These are phyloP conservation scores for Chironomus riparius DNA, from an alignment of 2,888 invertebrate genomes.

Conservation along the genomic window DNA sequence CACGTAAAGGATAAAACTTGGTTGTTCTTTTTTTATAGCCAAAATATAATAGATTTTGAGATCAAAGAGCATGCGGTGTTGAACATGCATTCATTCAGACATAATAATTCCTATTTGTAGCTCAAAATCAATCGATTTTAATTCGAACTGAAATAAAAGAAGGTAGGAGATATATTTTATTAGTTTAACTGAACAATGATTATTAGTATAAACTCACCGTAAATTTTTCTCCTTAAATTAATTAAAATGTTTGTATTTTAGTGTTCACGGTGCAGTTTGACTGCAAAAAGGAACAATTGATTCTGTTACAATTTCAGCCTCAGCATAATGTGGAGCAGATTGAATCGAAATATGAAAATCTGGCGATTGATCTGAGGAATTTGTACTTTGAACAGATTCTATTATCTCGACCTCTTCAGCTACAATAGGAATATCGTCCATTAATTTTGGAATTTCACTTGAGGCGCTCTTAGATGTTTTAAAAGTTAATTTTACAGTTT, in stretches of 20 bases:
- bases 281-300: conserved; percentile 24
- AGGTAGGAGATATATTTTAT: no score
- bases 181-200: no score
- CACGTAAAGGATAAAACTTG: no score
- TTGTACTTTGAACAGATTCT: conserved; percentile 13
- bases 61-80: neutral
- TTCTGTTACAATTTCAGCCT: neutral
- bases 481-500: neutral
- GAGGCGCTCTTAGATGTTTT: neutral
- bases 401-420: conserved; percentile 13
- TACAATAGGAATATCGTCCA: conserved; percentile 9
- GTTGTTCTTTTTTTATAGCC: neutral
- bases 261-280: conserved; percentile 5
- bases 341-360: conserved; percentile 17
- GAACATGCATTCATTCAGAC: neutral
- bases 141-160: neutral
- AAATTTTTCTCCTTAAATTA: no score
- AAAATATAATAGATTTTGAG: neutral
- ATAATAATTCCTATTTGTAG: neutral
- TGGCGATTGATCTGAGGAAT: neutral
- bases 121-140: neutral
- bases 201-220: no score
- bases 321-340: conserved; percentile 2
- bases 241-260: no score
- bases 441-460: neutral